Percentiles rank a stretch among this genome's conserved stretches.
Evolutionary conservation across 2,113 vertebrate species (phyloP).

Genomic region (Lamprotornis superbus): DNA sequence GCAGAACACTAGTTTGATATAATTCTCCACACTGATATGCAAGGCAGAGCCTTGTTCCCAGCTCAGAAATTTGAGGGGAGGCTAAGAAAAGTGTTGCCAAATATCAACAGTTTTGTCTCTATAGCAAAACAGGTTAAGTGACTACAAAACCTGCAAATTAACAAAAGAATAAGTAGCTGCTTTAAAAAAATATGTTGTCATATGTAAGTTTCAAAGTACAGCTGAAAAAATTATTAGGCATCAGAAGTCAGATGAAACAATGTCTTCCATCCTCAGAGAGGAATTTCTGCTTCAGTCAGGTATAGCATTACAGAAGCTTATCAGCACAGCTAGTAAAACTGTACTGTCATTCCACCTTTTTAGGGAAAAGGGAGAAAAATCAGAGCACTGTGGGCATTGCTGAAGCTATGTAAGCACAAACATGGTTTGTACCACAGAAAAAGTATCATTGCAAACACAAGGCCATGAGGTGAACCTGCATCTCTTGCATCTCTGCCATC

Average conservation of each 20-base stretch:
- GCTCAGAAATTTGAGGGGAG: background rate
- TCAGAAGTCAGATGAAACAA: background rate
- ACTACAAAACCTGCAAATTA: background rate
- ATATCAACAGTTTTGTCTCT: background rate
- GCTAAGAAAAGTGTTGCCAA: background rate
- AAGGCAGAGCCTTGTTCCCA: background rate
- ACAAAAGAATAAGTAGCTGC: background rate
- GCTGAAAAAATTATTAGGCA: background rate
- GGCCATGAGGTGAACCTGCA: background rate
- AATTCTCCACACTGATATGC: background rate
- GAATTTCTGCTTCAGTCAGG: background rate
- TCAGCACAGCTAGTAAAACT: background rate
- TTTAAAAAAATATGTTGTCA: background rate
- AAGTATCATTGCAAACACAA: background rate
- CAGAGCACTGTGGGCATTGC: background rate
- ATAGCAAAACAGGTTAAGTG: background rate
- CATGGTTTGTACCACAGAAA: background rate
- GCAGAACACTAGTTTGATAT: background rate
- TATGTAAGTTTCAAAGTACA: background rate
- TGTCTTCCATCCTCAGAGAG: background rate
- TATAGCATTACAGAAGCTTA: background rate
- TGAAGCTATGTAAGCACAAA: background rate
- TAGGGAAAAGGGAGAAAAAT: background rate
- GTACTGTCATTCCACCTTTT: background rate
- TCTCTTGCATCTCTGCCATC: background rate